phyloP scores from a whole-genome alignment of 92 coral and sea anemone genomes.

The Heliopora coerulea region DNA sequence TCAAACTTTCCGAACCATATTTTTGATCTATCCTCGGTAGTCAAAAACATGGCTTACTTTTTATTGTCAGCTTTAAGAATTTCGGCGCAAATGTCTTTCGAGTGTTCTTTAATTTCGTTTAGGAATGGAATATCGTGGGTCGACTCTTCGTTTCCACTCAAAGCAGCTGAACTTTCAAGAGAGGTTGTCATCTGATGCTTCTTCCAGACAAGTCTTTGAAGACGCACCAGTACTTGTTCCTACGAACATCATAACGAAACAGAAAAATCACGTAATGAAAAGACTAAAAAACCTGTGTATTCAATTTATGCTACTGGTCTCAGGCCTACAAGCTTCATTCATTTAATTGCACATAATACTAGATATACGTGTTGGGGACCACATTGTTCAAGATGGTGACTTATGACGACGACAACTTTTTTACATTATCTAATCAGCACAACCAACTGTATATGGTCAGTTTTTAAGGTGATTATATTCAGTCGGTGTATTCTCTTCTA shows the following conservation, averaged over 20 bases:
- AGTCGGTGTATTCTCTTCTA: no score
- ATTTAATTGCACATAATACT: no score
- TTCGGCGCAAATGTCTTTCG: conserved; percentile 18
- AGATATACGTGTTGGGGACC: no score
- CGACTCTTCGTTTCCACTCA: conserved; percentile 23
- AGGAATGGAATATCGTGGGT: conserved; percentile 30
- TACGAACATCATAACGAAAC: background rate
- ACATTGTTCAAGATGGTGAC: no score
- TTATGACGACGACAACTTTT: no score
- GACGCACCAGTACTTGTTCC: conserved; percentile 30
- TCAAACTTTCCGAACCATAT: no score
- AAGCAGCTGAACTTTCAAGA: background rate
- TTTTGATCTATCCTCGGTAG: no score
- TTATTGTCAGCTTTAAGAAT: conserved; percentile 14
- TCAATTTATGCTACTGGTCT: background rate
- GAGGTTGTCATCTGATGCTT: conserved; percentile 13
- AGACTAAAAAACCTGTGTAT: no score
- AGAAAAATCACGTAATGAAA: background rate
- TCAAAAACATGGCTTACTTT: background rate
- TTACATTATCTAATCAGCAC: no score
- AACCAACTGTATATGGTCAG: no score
- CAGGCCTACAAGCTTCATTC: no score
- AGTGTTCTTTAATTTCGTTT: conserved; percentile 20
- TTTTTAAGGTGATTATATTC: no score
- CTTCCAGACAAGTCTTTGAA: conserved; percentile 25